Base-by-base conservation (phyloP, 2,888 invertebrate genomes). In the Brachynemurus nebulosus region DNA sequence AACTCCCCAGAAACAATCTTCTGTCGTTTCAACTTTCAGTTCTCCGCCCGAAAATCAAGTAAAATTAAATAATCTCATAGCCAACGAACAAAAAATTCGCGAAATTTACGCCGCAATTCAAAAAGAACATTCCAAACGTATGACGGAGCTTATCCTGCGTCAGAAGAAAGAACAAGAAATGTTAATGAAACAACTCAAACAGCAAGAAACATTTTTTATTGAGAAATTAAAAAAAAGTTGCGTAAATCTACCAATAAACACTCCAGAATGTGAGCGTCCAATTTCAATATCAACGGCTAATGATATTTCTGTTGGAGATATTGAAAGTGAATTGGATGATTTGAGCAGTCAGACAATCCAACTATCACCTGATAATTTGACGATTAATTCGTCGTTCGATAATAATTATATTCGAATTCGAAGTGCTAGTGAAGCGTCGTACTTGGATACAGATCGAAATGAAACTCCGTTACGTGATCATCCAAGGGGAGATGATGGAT, bases 121-220 rank as follows among this genome's bases (percentile, higher is more conserved):
- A 53, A 71, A 71, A 25, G 74, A 79, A 49, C 81, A 84, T 55
- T 68, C 76, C 6, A 62, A 68, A 30, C 74, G 79, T 57, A 75
- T 81, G 70, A 63, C 69, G 1, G 70, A 68, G 42, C 58, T 82
- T 41, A 66, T 80, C 3, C 70, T 72, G 25, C 72, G 76, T 44
- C 80, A 82, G 55, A 72, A 75, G 46, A 67, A 65, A 39, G 80
- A 81, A 55, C 79, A 80, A 53, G 59, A 69, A 38, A 60, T 71
- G 19, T 62, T 82, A 50, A 76, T 78, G 52, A 68, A 75, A 53
- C 69, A 74, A 35, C 81, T 81, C 52, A 76, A 79, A 50, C 70
- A 71, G 40, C 80, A 81, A 55, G 78, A 80, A 54, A 68, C 67
- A 48, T 59, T 73, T 46, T 60, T 82, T 2, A 65, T 74, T 16